Percentiles rank a stretch among this genome's conserved stretches.
Evolutionary conservation across 2,888 invertebrate genomes (phyloP).

Genomic region (Leucophenga montana): DNA sequence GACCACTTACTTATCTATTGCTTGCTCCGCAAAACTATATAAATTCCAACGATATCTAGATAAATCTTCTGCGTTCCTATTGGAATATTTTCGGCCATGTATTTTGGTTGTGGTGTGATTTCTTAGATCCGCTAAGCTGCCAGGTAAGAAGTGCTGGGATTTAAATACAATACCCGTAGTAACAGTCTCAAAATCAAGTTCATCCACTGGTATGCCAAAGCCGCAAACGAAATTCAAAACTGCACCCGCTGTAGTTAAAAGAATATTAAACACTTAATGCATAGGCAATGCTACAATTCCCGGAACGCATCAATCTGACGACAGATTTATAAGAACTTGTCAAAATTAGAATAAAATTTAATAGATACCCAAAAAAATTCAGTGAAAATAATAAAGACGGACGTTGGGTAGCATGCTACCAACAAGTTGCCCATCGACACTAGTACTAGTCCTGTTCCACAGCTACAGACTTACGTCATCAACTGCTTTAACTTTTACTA

Average conservation of each 20-base stretch:
- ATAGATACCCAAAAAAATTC: too few relatives aligned
- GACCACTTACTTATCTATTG: not conserved
- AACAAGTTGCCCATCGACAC: too few relatives aligned
- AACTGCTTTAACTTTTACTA: too few relatives aligned
- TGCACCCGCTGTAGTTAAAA: not conserved
- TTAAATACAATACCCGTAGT: constrained; percentile 38
- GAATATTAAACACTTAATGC: not conserved
- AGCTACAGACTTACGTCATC: too few relatives aligned
- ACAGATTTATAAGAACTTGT: too few relatives aligned
- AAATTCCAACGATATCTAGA: constrained; percentile 29
- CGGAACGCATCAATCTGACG: too few relatives aligned
- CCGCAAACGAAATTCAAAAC: constrained; percentile 32
- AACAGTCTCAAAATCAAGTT: constrained; percentile 30
- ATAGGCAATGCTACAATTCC: too few relatives aligned
- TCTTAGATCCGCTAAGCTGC: constrained; percentile 25
- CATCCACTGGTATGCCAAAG: constrained; percentile 36
- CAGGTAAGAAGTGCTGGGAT: constrained; percentile 31
- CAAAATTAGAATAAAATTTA: too few relatives aligned
- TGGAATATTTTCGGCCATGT: constrained; percentile 19
- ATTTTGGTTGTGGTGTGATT: constrained; percentile 29
- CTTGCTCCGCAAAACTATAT: constrained; percentile 23
- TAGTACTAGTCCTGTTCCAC: too few relatives aligned
- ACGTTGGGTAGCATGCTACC: too few relatives aligned
- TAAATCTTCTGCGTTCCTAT: not conserved
- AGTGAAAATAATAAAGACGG: too few relatives aligned